Base-by-base conservation (phyloP, 2,888 invertebrate species). In the Dioctria rufipes region DNA sequence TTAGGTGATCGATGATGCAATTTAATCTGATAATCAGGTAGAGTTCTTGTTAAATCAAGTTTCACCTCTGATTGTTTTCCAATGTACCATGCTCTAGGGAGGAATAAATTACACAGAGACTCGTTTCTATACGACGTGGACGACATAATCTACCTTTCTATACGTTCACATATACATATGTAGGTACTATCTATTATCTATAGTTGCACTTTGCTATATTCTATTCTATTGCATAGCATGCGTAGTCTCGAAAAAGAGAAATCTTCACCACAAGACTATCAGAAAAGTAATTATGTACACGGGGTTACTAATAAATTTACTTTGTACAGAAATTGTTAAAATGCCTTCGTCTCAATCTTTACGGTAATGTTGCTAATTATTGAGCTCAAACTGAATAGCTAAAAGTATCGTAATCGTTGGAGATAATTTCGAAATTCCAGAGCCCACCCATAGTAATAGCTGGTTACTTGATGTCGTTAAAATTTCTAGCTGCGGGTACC, bases 361-460 rank as follows among this genome's bases (percentile, higher is more conserved):
- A 51, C 51, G 54, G 39, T 54, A 71, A 71, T 51, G 11, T n/a
- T 8, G 37, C 71, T 71, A 71, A 71, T 71, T 71, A 71, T 51
- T 46, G 37, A 9, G 54, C 40, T 51, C 39, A 3, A 37, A 11
- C n/a, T 39, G 11, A 49, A 25, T 39, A 46, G 39, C 54, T 49
- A 39, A 71, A 71, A 49, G 71, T 71, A 71, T 69, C 69, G 25
- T 71, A 71, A 71, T 71, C 54, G 71, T 11, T 40, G 39, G 37
- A 13, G 71, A 71, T 71, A 40, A 75, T 75, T 75, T 75, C 6
- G 13, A 75, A 75, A 75, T 75, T 60, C 75, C 75, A 42, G 5
- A 75, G 13, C 75, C 75, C 75, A 75, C 75, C 75, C 75, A 60
- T 43, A 58, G 43, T 61, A 75, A 61, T 40, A 61, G 43, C 61